Base-by-base conservation (phyloP, 2,888 invertebrate species). In the Drosophila aldrichi region DNA sequence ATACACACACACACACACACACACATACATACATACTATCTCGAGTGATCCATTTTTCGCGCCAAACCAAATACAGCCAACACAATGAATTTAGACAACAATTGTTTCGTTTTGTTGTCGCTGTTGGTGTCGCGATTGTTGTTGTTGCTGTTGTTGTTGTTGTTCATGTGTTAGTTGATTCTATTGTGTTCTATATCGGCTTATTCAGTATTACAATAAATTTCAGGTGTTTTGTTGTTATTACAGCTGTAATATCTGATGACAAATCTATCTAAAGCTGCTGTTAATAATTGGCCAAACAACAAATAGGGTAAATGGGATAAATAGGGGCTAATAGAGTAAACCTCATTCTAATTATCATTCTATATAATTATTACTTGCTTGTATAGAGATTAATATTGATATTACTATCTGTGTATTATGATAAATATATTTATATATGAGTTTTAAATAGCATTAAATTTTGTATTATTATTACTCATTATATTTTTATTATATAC, bases 21-120 rank as follows among this genome's bases (percentile, higher is more conserved):
- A 46, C 16, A 40, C 22, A 59, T 25, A 32, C 46, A 52, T 44
- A 63, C 60, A 32, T 75, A 16, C 36, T 38, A 82, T 82, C 86
- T 71, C 61, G 64, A 70, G 83, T 78, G 89, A 88, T 84, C 76
- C 76, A 67, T 82, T 78, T 82, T 60, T 73, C 68, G 56, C 70
- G 49, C 34, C 29, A 43, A 54, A 38, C 58, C 29, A 46, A 54
- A 46, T 55, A 86, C 87, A 84, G 81, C 55, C 70, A 80, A 64
- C 70, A 89, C 90, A 86, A 88, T 85, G 85, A 84, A 73, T 88
- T 84, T 82, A 85, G 88, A 89, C 88, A 84, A 74, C 85, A 82
- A 88, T 89, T 86, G 89, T 83, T 87, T 72, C 76, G 71, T 40
- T 74, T 73, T 70, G 54, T 54, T 25, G 54, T 29, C 25, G 54